Evolutionary conservation across 2,113 vertebrate genomes (phyloP).

Genomic region (Ophiodon elongatus): DNA sequence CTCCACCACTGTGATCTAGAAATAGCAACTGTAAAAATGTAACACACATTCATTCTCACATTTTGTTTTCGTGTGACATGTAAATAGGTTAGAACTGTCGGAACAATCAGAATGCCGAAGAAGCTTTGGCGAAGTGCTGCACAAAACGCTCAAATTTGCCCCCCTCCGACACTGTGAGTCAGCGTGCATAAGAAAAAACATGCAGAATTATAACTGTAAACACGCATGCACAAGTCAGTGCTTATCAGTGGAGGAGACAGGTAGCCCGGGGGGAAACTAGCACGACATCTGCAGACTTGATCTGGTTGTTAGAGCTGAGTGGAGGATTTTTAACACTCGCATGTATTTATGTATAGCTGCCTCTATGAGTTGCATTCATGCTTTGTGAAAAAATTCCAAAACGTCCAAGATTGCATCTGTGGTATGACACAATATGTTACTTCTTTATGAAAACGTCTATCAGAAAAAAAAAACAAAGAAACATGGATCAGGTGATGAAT

Average conservation of each 20-base stretch:
- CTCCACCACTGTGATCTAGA: not conserved
- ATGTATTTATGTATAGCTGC: constrained; percentile 1
- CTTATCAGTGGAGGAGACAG: constrained; percentile 11
- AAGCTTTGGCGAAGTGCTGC: constrained; percentile 8
- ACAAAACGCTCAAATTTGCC: constrained; percentile 31
- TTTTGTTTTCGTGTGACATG: constrained; percentile 43
- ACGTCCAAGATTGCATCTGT: too few species aligned
- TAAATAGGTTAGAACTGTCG: constrained; percentile 42
- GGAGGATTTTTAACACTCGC: constrained; percentile 16
- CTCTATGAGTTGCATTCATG: not conserved
- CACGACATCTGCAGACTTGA: constrained; percentile 14
- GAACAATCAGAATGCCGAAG: constrained; percentile 26
- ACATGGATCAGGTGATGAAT: too few species aligned
- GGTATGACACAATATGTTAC: too few species aligned
- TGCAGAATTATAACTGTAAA: constrained; percentile 47
- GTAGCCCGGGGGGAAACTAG: constrained; percentile 20
- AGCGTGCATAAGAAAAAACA: constrained; percentile 28
- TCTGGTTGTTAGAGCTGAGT: not conserved
- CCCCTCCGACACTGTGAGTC: constrained; percentile 49
- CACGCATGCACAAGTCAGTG: constrained; percentile 19
- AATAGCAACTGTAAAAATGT: constrained; percentile 31
- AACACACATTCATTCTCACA: constrained; percentile 19
- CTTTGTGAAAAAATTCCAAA: not conserved
- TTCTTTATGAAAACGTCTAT: too few species aligned
- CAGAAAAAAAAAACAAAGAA: too few species aligned